These are phyloP conservation scores for Drosophila sordidula DNA, from an alignment of 2,888 invertebrate genomes.

Conservation along the genomic window DNA sequence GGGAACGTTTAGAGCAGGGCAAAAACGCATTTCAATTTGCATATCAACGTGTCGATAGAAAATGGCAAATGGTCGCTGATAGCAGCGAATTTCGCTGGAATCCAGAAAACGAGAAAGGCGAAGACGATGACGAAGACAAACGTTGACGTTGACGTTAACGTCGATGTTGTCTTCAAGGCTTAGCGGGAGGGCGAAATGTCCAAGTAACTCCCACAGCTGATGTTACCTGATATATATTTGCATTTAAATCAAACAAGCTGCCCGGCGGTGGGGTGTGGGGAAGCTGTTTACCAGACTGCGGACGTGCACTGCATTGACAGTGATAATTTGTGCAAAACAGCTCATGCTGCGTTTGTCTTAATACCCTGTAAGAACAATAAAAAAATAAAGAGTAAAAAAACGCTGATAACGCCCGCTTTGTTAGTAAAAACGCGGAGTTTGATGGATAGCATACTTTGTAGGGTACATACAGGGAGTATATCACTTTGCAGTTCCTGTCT, in stretches of 20 bases:
- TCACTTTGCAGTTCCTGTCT: neutral
- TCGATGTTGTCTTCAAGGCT: slow-evolving; percentile 17
- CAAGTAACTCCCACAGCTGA: slow-evolving; percentile 3
- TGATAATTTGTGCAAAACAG: slow-evolving; percentile 19
- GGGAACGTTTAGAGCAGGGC: neutral
- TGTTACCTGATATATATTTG: slow-evolving; percentile 60
- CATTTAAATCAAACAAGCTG: slow-evolving; percentile 67
- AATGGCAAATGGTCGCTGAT: slow-evolving; percentile 39
- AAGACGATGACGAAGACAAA: slow-evolving; percentile 5
- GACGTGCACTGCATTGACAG: slow-evolving; percentile 27
- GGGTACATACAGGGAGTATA: neutral
- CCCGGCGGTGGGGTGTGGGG: neutral
- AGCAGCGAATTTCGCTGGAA: slow-evolving; percentile 21
- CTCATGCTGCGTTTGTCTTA: slow-evolving; percentile 37
- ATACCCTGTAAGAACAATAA: slow-evolving; percentile 28
- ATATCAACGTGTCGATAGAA: slow-evolving; percentile 45
- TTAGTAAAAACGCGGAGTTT: neutral
- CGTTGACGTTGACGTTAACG: slow-evolving; percentile 27
- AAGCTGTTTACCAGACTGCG: slow-evolving; percentile 16
- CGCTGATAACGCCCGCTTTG: neutral
- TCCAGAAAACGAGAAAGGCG: slow-evolving; percentile 6
- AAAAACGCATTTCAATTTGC: slow-evolving; percentile 74
- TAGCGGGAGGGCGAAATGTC: slow-evolving; percentile 1
- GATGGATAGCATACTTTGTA: slow-evolving; percentile 22
- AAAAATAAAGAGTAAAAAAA: neutral